phyloP scores from a whole-genome alignment of 2,888 invertebrate genomes.

The Synanthedon andrenaeformis region DNA sequence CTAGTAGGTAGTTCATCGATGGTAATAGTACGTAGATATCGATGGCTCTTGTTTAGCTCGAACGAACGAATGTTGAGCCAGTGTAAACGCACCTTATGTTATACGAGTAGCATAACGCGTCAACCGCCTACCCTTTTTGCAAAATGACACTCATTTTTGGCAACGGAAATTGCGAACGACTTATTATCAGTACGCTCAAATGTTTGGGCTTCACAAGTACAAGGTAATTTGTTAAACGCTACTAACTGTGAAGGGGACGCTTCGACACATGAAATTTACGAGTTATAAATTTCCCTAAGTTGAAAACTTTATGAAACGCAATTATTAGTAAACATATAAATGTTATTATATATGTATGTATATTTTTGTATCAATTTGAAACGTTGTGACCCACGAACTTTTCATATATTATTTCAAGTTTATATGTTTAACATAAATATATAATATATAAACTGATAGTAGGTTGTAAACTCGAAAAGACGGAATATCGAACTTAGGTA shows the following conservation, averaged over 20 bases:
- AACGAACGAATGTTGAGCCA: background rate
- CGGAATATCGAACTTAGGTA: no score
- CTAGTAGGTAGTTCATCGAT: no score
- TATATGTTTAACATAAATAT: no score
- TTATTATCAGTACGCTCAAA: constrained; percentile 14
- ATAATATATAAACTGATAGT: no score
- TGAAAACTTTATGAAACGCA: constrained; percentile 1
- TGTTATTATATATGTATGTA: background rate
- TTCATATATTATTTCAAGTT: no score
- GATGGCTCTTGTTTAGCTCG: no score
- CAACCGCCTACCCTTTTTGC: constrained; percentile 29
- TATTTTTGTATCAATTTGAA: background rate
- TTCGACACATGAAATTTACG: constrained; percentile 10
- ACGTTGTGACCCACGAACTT: no score
- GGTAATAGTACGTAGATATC: no score
- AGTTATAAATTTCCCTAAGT: constrained; percentile 10
- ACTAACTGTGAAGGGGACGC: constrained; percentile 9
- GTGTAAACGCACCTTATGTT: background rate
- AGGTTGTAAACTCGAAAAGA: no score
- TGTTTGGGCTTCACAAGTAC: constrained; percentile 11
- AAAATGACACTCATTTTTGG: constrained; percentile 57
- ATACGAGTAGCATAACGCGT: background rate
- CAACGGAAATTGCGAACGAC: constrained; percentile 52
- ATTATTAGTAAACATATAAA: background rate
- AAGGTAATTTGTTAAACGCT: constrained; percentile 40